Evolutionary conservation across 2,113 vertebrate genomes (phyloP).

Genomic region (Corythornis madagascariensis): DNA sequence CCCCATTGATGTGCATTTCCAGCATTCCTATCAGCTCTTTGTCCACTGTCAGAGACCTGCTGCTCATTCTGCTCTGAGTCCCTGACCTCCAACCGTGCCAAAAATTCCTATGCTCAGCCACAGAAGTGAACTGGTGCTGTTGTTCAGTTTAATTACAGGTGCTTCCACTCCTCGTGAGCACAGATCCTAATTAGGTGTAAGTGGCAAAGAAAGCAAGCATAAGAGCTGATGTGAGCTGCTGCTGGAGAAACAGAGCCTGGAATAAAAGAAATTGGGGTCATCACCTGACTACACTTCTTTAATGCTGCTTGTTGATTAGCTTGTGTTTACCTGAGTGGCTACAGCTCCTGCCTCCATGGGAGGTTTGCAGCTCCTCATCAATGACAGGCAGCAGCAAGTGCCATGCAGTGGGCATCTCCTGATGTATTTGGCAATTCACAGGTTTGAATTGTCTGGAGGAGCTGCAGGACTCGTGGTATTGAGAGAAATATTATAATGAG

Average conservation of each 20-base stretch:
- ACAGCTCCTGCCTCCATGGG: not conserved
- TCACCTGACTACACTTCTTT: not conserved
- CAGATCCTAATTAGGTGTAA: constrained; percentile 23
- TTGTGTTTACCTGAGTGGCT: constrained; percentile 17
- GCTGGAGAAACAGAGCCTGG: constrained; percentile 33
- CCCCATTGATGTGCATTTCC: fast-evolving
- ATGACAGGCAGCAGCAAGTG: not conserved
- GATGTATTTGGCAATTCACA: not conserved
- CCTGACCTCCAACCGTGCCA: not conserved
- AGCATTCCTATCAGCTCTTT: not conserved
- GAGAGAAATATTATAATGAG: not conserved
- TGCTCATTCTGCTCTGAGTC: not conserved
- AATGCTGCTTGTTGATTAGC: constrained; percentile 20
- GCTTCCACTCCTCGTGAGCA: not conserved
- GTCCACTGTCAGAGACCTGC: not conserved
- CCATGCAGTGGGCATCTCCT: not conserved
- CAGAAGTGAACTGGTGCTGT: fast-evolving
- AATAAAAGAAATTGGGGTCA: constrained; percentile 58
- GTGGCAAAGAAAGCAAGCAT: not conserved
- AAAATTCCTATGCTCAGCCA: not conserved
- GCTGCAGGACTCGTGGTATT: not conserved
- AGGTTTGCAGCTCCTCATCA: not conserved
- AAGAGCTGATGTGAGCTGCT: not conserved
- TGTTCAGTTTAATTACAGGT: constrained; percentile 20
- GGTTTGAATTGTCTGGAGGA: not conserved